Evolutionary conservation across 53 echinoderm and acorn worm species (phyloP).

Genomic region (Henricia sp.): DNA sequence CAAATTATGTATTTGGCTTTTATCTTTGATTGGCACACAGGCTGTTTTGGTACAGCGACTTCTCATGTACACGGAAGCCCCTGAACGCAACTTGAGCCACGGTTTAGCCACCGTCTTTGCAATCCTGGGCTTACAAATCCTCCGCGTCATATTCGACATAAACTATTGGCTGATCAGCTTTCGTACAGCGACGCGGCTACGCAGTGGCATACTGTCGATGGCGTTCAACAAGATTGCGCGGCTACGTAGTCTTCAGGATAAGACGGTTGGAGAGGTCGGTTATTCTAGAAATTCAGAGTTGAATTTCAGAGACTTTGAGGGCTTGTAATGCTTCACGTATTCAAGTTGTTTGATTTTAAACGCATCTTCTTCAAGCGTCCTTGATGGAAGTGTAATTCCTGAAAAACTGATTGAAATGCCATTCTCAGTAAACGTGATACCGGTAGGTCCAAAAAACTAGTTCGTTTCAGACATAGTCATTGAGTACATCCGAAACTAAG

Average conservation of each 20-base stretch:
- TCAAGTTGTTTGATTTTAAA: too few relatives aligned
- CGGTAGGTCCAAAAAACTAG: too few relatives aligned
- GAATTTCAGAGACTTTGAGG: too few relatives aligned
- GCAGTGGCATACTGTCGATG: conserved; percentile 71
- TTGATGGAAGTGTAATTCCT: too few relatives aligned
- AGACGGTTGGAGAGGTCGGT: conserved; percentile 90
- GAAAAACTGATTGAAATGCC: too few relatives aligned
- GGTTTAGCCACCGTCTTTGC: conserved; percentile 71
- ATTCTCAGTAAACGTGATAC: too few relatives aligned
- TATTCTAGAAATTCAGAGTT: too few relatives aligned
- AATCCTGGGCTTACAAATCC: conserved; percentile 71
- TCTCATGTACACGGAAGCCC: conserved; percentile 72
- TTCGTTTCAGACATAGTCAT: too few relatives aligned
- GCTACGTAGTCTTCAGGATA: conserved; percentile 84
- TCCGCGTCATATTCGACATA: conserved; percentile 68
- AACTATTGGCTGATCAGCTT: conserved; percentile 79
- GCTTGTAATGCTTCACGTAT: too few relatives aligned
- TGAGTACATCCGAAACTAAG: too few relatives aligned
- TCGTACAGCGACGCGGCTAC: conserved; percentile 80
- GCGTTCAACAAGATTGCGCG: conserved; percentile 82
- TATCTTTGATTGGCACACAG: conserved; percentile 47
- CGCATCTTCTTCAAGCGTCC: too few relatives aligned
- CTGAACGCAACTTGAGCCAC: conserved; percentile 59
- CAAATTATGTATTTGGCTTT: too few relatives aligned
- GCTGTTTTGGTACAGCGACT: conserved; percentile 75